Evolutionary conservation across 64 coral and sea anemone genomes (phyloP).

Genomic region (Actinia equina): DNA sequence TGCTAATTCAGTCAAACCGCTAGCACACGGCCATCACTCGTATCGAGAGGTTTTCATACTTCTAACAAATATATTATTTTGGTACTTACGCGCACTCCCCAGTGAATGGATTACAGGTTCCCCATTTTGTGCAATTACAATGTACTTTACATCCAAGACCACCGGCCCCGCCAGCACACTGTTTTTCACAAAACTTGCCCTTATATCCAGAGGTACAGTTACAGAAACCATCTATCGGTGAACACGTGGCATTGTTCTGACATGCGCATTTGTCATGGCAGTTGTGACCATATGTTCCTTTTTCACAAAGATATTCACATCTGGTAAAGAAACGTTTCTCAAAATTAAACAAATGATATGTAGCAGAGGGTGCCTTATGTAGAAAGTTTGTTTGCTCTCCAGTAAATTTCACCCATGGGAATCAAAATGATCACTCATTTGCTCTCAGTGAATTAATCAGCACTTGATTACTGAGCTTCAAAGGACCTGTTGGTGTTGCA

Average conservation of each 20-base stretch:
- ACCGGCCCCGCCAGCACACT: conserved; percentile 39
- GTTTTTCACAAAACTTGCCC: conserved; percentile 48
- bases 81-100: conserved; percentile 70
- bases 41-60: too few relatives aligned
- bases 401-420: too few relatives aligned
- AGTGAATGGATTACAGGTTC: conserved; percentile 84
- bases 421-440: too few relatives aligned
- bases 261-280: conserved; percentile 58
- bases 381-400: too few relatives aligned
- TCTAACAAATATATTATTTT: background rate
- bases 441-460: too few relatives aligned
- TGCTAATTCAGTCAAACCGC: too few relatives aligned
- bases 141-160: conserved; percentile 56
- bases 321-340: conserved; percentile 1
- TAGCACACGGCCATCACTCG: too few relatives aligned
- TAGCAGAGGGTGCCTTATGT: background rate
- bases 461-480: too few relatives aligned
- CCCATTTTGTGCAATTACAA: background rate
- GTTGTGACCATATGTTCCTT: conserved; percentile 45
- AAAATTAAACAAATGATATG: background rate
- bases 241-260: conserved; percentile 74
- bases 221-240: conserved; percentile 63
- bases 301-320: conserved; percentile 48
- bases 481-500: too few relatives aligned
- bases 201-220: conserved; percentile 75